These are phyloP conservation scores for Actias luna DNA, from an alignment of 2,888 invertebrate genomes.

Conservation along the genomic window DNA sequence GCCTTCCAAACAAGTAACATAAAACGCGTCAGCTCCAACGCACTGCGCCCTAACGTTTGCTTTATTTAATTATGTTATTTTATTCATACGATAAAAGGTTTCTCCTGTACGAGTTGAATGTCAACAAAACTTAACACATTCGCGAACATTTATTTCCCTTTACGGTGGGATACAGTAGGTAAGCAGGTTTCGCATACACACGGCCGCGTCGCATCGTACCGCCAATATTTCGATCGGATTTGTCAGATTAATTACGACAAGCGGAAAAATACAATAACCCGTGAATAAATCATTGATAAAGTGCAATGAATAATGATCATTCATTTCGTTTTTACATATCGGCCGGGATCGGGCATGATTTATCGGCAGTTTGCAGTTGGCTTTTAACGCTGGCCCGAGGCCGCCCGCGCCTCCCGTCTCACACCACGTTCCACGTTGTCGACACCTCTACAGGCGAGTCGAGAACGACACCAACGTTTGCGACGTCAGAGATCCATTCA, in stretches of 20 bases:
- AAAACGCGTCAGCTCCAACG: not conserved
- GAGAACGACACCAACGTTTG: too few relatives aligned
- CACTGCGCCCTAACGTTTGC: not conserved
- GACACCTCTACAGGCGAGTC: too few relatives aligned
- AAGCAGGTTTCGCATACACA: too few relatives aligned
- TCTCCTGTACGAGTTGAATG: not conserved
- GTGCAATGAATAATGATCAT: conserved; percentile 63
- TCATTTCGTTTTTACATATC: conserved; percentile 51
- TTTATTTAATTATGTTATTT: not conserved
- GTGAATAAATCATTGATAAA: conserved; percentile 61
- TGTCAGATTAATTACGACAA: conserved; percentile 57
- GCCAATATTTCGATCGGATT: conserved; percentile 45
- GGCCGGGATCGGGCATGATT: conserved; percentile 30
- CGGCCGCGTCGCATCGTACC: conserved; percentile 11
- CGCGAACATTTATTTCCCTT: not conserved
- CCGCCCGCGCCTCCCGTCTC: conserved; percentile 12
- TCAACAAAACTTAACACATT: conserved; percentile 3
- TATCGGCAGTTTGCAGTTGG: conserved; percentile 27
- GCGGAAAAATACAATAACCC: conserved; percentile 63
- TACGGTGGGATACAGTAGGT: not conserved
- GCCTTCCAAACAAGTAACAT: not conserved
- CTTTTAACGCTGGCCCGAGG: conserved; percentile 19
- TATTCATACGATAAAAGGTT: conserved; percentile 4
- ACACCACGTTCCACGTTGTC: too few relatives aligned
- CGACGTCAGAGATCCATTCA: too few relatives aligned